phyloP scores from a whole-genome alignment of 1,140 invertebrate species.

The Drosophila ananassae region DNA sequence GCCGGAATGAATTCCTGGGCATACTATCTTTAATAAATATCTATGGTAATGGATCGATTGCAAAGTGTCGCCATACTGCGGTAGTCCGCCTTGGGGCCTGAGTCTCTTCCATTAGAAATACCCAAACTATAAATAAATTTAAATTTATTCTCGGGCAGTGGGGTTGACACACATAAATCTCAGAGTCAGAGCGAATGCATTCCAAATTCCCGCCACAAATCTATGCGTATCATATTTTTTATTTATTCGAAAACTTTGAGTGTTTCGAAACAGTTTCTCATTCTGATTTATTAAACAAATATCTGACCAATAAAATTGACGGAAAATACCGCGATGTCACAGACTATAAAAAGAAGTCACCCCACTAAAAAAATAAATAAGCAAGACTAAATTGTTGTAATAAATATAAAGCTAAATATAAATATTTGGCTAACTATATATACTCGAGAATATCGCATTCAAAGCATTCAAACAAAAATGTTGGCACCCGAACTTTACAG shows the following conservation, averaged over 20 bases:
- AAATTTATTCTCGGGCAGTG: slow-evolving; percentile 58
- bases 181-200: slow-evolving; percentile 40
- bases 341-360: slow-evolving; percentile 2
- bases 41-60: slow-evolving; percentile 55
- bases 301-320: slow-evolving; percentile 75
- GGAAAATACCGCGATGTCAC: slow-evolving; percentile 41
- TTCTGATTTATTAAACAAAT: slow-evolving; percentile 71
- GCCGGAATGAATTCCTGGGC: neutral
- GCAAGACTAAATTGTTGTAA: slow-evolving; percentile 36
- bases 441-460: slow-evolving; percentile 56
- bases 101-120: slow-evolving; percentile 26
- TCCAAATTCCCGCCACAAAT: slow-evolving; percentile 17
- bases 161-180: slow-evolving; percentile 55
- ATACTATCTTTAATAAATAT: slow-evolving; percentile 35
- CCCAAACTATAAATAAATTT: slow-evolving; percentile 72
- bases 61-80: slow-evolving; percentile 54
- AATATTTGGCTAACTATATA: slow-evolving; percentile 34
- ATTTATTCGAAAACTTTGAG: slow-evolving; percentile 44
- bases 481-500: slow-evolving; percentile 66
- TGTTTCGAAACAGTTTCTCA: slow-evolving; percentile 30
- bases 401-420: slow-evolving; percentile 53
- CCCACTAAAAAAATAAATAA: slow-evolving; percentile 4
- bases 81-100: slow-evolving; percentile 3
- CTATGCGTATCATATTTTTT: slow-evolving; percentile 45
- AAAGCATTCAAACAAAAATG: slow-evolving; percentile 42